A percentile compares a stretch with the other conserved stretches of the same genome.
Evolutionary conservation across 2,113 vertebrate genomes (phyloP).

Genomic region (Merops nubicus): DNA sequence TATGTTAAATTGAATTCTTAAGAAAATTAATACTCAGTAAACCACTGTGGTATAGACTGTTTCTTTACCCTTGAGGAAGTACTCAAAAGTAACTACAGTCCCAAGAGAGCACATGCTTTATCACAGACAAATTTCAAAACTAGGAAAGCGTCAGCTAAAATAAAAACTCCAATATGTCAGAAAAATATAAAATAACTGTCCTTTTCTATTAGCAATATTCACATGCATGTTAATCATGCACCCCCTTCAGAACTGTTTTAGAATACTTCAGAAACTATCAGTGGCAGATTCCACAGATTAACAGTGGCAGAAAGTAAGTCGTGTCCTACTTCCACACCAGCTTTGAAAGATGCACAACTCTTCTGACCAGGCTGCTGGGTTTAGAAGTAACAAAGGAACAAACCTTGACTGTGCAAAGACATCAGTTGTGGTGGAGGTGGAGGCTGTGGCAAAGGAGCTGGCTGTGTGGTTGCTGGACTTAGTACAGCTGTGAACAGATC

Average conservation of each 20-base stretch:
- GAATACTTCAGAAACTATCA: background rate
- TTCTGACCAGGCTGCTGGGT: background rate
- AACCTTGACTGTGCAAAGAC: constrained; percentile 84
- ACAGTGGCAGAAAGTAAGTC: background rate
- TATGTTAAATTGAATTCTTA: background rate
- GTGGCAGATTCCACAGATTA: background rate
- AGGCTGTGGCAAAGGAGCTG: constrained; percentile 83
- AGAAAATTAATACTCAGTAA: background rate
- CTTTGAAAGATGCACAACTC: background rate
- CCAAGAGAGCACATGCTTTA: background rate
- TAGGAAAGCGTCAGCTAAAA: background rate
- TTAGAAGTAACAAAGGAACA: background rate
- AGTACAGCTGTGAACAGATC: constrained; percentile 95
- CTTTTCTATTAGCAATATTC: background rate
- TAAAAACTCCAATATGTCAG: background rate
- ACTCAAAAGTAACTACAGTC: background rate
- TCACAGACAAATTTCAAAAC: background rate
- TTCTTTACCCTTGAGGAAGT: background rate
- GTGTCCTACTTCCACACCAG: background rate
- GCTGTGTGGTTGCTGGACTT: constrained; percentile 85
- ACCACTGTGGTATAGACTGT: background rate
- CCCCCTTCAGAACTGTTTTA: background rate
- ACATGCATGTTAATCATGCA: background rate
- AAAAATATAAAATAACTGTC: background rate
- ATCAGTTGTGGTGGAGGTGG: constrained; percentile 79